Conservation (phyloP, 2,797 vertebrate genomes). For the Octomys mimax region DNA sequence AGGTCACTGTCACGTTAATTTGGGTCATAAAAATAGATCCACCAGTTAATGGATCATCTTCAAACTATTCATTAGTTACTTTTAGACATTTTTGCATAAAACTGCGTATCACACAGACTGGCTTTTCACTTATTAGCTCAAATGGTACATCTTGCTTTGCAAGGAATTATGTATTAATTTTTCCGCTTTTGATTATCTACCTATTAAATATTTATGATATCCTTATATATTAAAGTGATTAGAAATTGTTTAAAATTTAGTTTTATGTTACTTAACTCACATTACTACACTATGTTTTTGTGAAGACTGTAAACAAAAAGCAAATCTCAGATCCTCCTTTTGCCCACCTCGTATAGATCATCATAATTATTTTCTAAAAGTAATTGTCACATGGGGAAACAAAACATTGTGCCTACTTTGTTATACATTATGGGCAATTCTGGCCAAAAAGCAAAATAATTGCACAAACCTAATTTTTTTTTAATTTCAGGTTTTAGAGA, state of each 20-base stretch:
- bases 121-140: neutral
- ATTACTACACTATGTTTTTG: neutral
- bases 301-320: neutral
- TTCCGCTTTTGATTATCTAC: neutral
- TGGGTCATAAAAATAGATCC: constrained; percentile 81
- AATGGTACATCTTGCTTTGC: neutral
- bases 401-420: neutral
- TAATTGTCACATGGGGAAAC: neutral
- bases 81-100: constrained; percentile 76
- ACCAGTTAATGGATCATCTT: constrained; percentile 79
- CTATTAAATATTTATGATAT: neutral
- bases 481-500: neutral
- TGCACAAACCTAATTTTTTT: neutral
- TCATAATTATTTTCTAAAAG: constrained; percentile 2
- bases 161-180: neutral
- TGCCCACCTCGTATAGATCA: neutral
- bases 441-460: neutral
- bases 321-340: neutral
- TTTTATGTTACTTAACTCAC: neutral
- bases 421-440: neutral
- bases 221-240: neutral
- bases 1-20: constrained; percentile 81
- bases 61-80: constrained; percentile 75
- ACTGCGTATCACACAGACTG: neutral
- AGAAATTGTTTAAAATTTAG: neutral